Conservation (phyloP, 2,888 invertebrate species). For the Drosophila niveifrons region DNA sequence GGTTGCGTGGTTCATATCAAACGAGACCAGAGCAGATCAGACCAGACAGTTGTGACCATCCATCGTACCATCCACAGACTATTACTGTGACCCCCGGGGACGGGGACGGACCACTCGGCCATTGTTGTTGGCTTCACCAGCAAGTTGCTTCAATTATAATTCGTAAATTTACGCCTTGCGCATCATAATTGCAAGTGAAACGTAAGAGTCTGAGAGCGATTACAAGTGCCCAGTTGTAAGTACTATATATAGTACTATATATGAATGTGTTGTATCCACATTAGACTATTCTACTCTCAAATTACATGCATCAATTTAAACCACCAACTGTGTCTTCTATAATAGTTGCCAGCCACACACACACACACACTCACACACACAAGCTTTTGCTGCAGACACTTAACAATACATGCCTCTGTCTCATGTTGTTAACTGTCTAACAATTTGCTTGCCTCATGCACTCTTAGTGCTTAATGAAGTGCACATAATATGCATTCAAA, state of each 20-base stretch:
- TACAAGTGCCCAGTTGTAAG: neutral
- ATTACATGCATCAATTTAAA: constrained; percentile 47
- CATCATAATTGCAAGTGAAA: constrained; percentile 26
- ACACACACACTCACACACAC: neutral
- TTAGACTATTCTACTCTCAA: constrained; percentile 35
- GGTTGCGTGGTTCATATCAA: constrained; percentile 12
- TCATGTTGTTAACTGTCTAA: constrained; percentile 29
- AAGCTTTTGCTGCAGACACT: constrained; percentile 1
- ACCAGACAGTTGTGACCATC: neutral
- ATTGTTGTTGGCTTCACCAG: constrained; percentile 33
- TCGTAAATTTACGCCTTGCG: constrained; percentile 44
- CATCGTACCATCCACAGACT: constrained; percentile 1
- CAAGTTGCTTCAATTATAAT: constrained; percentile 61
- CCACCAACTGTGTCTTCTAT: constrained; percentile 15
- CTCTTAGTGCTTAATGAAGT: constrained; percentile 39
- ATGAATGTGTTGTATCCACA: constrained; percentile 15
- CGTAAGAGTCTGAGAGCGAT: neutral
- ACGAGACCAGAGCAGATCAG: neutral
- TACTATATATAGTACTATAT: neutral
- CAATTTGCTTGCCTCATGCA: constrained; percentile 40
- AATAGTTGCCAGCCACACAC: neutral
- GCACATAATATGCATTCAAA: constrained; percentile 42
- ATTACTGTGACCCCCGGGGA: constrained; percentile 14
- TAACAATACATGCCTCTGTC: constrained; percentile 1
- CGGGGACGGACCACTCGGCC: constrained; percentile 22